Evolutionary conservation across 2,113 vertebrate genomes (phyloP), one percentile per base, ranked within the genome.

Genomic region (Puffinus mauretanicus): DNA sequence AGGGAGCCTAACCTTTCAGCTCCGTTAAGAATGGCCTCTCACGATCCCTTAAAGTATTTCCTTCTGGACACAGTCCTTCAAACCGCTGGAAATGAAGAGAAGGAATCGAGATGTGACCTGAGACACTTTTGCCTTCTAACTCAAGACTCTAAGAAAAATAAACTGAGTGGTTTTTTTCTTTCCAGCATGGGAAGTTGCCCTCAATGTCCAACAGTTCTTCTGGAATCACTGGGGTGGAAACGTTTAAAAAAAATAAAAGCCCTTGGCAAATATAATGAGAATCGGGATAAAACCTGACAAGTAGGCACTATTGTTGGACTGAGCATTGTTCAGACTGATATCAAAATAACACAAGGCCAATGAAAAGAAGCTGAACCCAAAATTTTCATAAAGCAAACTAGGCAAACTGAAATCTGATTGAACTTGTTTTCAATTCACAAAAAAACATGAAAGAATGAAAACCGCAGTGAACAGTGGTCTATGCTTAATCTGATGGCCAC

Each of bases 401-500:
- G 7, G 20, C 34, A 88, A 77, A 88, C 20, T 58, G 46, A 90
- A 93, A 89, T 73, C 7, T 55, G 21, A 78, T 54, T 71, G 26
- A 76, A 76, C 36, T 38, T 36, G 30, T 82, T 89, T 78, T 87
- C 57, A 84, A 61, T 47, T 87, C 67, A 79, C 52, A 65, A 26
- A 82, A 64, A 40, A 2, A 3, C 10, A 16, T 24, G 26, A 30
- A 46, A 44, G 29, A 66, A 42, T 22, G 22, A 72, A 34, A 82
- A 32, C n/a, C 4, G 10, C 65, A 86, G 60, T 20, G 25, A 88
- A 44, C 34, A 60, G 25, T 25, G 13, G 32, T 44, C 60, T 92
- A 42, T 52, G 5, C 30, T 95, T 93, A 92, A 88, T 82, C 61
- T 40, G 72, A 84, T 46, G 83, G 83, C 94, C 91, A 92, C 92